Evolutionary conservation across 2,888 invertebrate species (phyloP).

Genomic region (Digitonthophagus gazella): DNA sequence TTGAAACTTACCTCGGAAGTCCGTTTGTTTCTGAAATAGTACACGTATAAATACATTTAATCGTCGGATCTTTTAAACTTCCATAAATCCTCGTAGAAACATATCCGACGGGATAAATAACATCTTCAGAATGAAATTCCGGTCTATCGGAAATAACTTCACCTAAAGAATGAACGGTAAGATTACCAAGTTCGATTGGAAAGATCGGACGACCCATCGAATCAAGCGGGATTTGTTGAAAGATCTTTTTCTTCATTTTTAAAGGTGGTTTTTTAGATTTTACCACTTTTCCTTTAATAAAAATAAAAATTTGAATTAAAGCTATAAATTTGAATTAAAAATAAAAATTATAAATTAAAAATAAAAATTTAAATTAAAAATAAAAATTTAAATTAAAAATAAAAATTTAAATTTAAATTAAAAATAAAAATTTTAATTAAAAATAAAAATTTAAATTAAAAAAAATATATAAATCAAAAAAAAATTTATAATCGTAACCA

Average conservation of each 20-base stretch:
- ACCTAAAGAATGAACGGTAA: conserved; percentile 72
- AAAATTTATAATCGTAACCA: too few relatives aligned
- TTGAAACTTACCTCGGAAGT: conserved; percentile 61
- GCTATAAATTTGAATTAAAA: conserved; percentile 15
- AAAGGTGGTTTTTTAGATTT: conserved; percentile 37
- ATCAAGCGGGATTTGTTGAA: conserved; percentile 65
- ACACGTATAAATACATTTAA: conserved; percentile 75
- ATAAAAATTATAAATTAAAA: conserved; percentile 19
- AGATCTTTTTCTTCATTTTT: conserved; percentile 51
- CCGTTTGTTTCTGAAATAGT: conserved; percentile 73
- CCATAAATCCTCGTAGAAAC: conserved; percentile 74
- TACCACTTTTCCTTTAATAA: conserved; percentile 31
- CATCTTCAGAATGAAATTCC: conserved; percentile 68
- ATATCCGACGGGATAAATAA: conserved; percentile 76
- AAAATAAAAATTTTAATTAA: too few relatives aligned
- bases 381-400: neutral
- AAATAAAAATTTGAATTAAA: neutral
- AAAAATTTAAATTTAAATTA: too few relatives aligned
- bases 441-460: too few relatives aligned
- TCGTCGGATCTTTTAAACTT: conserved; percentile 66
- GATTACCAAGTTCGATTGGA: conserved; percentile 68
- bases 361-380: conserved; percentile 10
- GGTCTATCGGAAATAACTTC: conserved; percentile 68
- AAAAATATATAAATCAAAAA: too few relatives aligned
- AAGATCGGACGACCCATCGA: conserved; percentile 67